Base-by-base conservation (phyloP, 2,113 vertebrate genomes). In the Cyphomyrus discorhynchus region DNA sequence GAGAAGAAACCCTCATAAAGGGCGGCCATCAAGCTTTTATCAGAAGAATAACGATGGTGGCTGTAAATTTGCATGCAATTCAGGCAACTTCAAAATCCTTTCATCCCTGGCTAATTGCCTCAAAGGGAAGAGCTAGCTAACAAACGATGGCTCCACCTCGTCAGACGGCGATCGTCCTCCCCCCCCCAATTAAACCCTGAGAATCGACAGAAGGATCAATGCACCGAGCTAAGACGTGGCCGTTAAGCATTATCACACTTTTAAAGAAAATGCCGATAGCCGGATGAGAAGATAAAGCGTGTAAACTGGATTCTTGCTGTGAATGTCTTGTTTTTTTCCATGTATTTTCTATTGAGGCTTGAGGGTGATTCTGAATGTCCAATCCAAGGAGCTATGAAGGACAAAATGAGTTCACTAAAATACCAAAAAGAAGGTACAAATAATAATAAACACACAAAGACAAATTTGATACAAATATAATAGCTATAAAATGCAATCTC, bases 91-190 rank as follows among this genome's bases (percentile, higher is more conserved):
- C 90, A 66, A 92, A 58, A 88, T 80, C 42, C 87, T 39, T 49
- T 89, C 90, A 90, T 91, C 56, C 89, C 82, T 89, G 86, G 91
- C 91, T 92, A 92, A 92, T 87, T 91, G 86, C 88, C 90, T 91
- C 90, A 91, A 92, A 91, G 88, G 13, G 39, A 31, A 88, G 88
- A 77, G 62, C 31, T 47, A 45, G 66, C 21, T 15, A 77, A 80
- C 70, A 27, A 49, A 31, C 53, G 90, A 88, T 91, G 85, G 89
- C 80, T 88, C 50, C 77, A 52, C 77, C 50, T 77, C 15, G 39
- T 11, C 52, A 46, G 46, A 89, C 9, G 8, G 89, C 11, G 17
- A 83, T 58, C 58, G 46, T 9, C 50, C 17, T n/a, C 50, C 49
- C 24, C 35, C 56, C 24, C 83, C 82, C 47, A 91, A 91, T 91